Percentiles rank a stretch among this genome's conserved stretches.
These are phyloP conservation scores for Synaphobranchus kaupii DNA, from an alignment of 2,797 vertebrate species.

Conservation along the genomic window DNA sequence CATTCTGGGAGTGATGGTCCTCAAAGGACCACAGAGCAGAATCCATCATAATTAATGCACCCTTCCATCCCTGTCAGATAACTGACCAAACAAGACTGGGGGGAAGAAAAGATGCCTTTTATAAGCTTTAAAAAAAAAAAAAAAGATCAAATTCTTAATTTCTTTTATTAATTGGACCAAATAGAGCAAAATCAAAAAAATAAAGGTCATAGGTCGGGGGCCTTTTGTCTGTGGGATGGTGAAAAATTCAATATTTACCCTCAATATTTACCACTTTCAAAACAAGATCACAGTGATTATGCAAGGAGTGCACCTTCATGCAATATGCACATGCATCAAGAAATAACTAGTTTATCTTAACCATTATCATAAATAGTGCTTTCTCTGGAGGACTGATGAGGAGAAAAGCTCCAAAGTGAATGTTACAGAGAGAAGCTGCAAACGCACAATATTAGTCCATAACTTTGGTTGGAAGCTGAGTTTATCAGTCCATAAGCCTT, in stretches of 20 bases:
- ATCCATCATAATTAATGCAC: slow-evolving; percentile 98
- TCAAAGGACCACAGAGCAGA: slow-evolving; percentile 81
- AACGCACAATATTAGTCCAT: neutral
- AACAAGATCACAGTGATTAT: slow-evolving; percentile 25
- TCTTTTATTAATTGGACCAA: slow-evolving; percentile 88
- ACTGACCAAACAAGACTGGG: slow-evolving; percentile 81
- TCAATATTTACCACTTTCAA: slow-evolving; percentile 45
- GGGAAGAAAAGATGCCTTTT: slow-evolving; percentile 76
- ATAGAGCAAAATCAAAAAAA: slow-evolving; percentile 75
- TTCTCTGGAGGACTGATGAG: neutral
- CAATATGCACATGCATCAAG: neutral
- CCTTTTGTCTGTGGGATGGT: slow-evolving; percentile 74
- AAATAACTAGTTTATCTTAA: neutral
- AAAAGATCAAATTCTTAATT: slow-evolving; percentile 88
- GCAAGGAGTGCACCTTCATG: neutral
- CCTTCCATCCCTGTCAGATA: slow-evolving; percentile 81
- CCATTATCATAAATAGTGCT: neutral
- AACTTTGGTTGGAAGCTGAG: no score
- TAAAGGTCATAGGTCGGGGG: slow-evolving; percentile 73
- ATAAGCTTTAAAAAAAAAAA: slow-evolving; percentile 80
- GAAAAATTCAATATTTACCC: slow-evolving; percentile 77
- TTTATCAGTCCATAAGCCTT: neutral
- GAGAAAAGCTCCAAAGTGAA: neutral
- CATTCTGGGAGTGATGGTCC: slow-evolving; percentile 93
- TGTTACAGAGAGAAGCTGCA: neutral